phyloP scores from a whole-genome alignment of 2,797 vertebrate genomes.

The Serranus cabrilla region DNA sequence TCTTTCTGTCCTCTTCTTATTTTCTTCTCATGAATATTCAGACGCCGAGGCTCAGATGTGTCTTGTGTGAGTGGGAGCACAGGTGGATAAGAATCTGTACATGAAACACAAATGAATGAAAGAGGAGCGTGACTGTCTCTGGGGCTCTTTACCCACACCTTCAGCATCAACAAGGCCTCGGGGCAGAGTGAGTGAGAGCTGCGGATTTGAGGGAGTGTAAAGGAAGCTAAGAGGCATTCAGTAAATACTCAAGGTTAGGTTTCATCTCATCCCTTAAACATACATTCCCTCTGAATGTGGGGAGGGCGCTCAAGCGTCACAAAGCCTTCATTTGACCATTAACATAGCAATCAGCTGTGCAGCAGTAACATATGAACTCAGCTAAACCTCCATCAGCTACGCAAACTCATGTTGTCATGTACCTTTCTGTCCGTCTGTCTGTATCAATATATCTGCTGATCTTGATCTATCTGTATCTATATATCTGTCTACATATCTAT shows the following conservation, averaged over 20 bases:
- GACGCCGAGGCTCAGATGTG: conserved; percentile 24
- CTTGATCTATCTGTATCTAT: no score
- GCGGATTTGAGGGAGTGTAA: conserved; percentile 55
- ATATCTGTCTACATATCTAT: no score
- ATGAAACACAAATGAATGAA: conserved; percentile 73
- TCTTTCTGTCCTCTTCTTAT: conserved; percentile 18
- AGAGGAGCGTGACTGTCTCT: conserved; percentile 61
- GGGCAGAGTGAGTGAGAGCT: conserved; percentile 62
- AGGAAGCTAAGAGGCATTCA: conserved; percentile 57
- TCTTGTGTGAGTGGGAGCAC: conserved; percentile 42
- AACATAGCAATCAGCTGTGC: background rate
- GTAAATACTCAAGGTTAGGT: conserved; percentile 76
- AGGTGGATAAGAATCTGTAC: conserved; percentile 67
- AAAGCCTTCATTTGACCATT: conserved; percentile 15
- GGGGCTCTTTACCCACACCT: conserved; percentile 53
- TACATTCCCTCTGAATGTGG: conserved; percentile 36
- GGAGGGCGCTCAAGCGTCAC: conserved; percentile 10
- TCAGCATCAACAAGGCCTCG: conserved; percentile 63
- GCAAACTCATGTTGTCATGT: background rate
- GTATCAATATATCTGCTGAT: background rate
- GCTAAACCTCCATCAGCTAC: background rate
- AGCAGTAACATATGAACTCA: background rate
- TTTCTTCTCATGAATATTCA: conserved; percentile 63
- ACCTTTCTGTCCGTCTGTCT: no score
- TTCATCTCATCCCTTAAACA: conserved; percentile 64